Base-by-base conservation (phyloP, 1,140 invertebrate genomes). In the Muscidifurax raptorellus region DNA sequence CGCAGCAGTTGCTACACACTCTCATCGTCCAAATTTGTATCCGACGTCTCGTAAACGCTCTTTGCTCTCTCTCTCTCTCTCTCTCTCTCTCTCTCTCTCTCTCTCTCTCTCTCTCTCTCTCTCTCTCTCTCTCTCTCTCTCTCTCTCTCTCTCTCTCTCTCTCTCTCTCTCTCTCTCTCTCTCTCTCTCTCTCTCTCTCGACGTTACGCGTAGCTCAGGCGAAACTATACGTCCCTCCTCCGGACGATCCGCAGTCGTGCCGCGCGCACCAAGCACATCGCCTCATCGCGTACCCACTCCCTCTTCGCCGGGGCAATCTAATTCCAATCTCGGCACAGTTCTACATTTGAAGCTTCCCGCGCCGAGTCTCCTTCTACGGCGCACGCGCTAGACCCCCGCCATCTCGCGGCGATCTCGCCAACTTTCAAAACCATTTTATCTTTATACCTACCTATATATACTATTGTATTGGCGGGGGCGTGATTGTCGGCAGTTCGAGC, bases 401-500 rank as follows among this genome's bases (percentile, higher is more conserved):
- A 85, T 79, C 84, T 85, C 2, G 18, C 28, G 28, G 18, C 44
- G 27, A 40, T 15, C 25, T 0, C 28, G 10, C 13, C 12, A 32
- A 71, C 12, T 32, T 9, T n/a, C 40, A 25, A 12, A 12, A 2
- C 18, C 27, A n/a, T n/a, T n/a, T n/a, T n/a, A n/a, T n/a, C n/a
- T n/a, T n/a, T n/a, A n/a, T n/a, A n/a, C n/a, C n/a, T n/a, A n/a
- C n/a, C n/a, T n/a, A n/a, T n/a, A n/a, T n/a, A n/a, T n/a, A n/a
- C n/a, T n/a, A n/a, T n/a, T n/a, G n/a, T n/a, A n/a, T n/a, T n/a
- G n/a, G 44, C 2, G 22, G 82, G 25, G 25, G 66, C n/a, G n/a
- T n/a, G n/a, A n/a, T n/a, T n/a, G 52, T 78, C 77, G 75, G 78
- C 90, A 90, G 90, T 91, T 88, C 89, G 88, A 89, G 88, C 87